phyloP scores from a whole-genome alignment of 2,113 vertebrate genomes.

The Ictidomys tridecemlineatus region DNA sequence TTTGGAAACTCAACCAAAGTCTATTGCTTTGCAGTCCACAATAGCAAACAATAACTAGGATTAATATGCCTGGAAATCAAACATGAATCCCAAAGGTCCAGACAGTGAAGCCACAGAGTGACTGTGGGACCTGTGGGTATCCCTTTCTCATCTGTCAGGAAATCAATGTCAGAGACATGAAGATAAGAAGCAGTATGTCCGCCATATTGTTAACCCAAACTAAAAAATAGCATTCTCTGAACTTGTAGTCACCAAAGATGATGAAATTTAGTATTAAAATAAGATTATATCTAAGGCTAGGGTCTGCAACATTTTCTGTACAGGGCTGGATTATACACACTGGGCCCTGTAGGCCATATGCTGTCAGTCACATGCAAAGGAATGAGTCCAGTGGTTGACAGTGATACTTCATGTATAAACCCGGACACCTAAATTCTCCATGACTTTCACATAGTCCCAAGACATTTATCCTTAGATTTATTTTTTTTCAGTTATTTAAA shows the following conservation, averaged over 20 bases:
- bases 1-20: neutral
- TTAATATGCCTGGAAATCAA: neutral
- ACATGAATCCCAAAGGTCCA: too few species aligned
- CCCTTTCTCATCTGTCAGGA: neutral
- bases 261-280: conserved; percentile 12
- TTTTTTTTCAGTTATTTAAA: neutral
- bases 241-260: neutral
- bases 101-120: accelerated
- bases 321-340: neutral
- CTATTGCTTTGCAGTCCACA: accelerated
- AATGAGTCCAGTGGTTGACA: neutral
- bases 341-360: accelerated
- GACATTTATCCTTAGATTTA: neutral
- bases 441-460: accelerated
- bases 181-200: neutral
- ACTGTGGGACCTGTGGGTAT: accelerated
- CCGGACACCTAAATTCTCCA: neutral
- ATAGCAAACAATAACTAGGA: neutral
- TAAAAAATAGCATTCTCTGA: neutral
- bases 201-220: neutral
- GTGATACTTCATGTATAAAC: neutral
- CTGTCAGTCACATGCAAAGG: neutral
- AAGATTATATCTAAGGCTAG: neutral
- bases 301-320: neutral
- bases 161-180: neutral